phyloP scores from a whole-genome alignment of 92 coral and sea anemone species.

The Paramuricea clavata region DNA sequence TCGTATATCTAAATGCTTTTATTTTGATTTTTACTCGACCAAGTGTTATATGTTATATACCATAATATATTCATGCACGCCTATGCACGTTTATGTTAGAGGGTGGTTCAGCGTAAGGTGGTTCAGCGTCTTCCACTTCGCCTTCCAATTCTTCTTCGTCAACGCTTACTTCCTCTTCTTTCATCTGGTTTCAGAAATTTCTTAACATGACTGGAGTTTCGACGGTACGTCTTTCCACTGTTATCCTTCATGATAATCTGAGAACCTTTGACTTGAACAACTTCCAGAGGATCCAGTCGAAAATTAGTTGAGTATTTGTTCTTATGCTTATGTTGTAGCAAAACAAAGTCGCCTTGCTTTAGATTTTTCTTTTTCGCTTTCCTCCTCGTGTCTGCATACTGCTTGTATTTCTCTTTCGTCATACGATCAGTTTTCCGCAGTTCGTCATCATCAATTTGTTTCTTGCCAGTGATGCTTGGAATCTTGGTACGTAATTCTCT shows the following conservation, averaged over 20 bases:
- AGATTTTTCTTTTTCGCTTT: not conserved
- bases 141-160: too few species aligned
- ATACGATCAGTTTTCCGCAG: not conserved
- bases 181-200: too few species aligned
- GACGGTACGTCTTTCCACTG: not conserved
- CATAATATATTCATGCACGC: too few species aligned
- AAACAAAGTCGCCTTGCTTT: not conserved
- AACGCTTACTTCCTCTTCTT: too few species aligned
- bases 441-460: constrained; percentile 1
- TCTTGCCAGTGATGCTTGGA: not conserved
- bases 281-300: constrained; percentile 1
- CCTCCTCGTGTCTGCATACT: not conserved
- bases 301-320: constrained; percentile 36
- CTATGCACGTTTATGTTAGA: too few species aligned
- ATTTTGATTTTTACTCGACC: too few species aligned
- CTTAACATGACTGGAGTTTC: constrained; percentile 21
- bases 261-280: too few species aligned
- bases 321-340: constrained; percentile 27
- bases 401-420: not conserved
- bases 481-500: constrained; percentile 55
- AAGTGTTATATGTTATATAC: too few species aligned
- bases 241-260: constrained; percentile 6
- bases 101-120: too few species aligned
- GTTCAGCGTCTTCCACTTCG: too few species aligned
- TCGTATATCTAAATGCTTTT: too few species aligned